Evolutionary conservation across 2,113 vertebrate genomes (phyloP).

Genomic region (Aldabrachelys gigantea): DNA sequence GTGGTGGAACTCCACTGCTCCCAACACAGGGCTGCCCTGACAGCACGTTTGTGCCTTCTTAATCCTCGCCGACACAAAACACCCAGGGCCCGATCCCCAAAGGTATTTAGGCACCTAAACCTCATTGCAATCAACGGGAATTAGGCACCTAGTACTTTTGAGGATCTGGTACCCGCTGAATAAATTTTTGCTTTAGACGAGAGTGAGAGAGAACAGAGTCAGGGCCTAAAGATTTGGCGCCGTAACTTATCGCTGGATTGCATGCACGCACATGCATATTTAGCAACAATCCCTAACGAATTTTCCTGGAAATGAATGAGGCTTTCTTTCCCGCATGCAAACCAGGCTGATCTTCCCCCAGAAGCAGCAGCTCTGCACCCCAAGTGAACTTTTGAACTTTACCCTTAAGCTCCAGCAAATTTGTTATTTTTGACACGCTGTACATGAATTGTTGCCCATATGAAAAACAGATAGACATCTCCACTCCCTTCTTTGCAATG

Average conservation of each 20-base stretch:
- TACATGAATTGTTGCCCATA: slow-evolving; percentile 45
- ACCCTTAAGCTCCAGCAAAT: slow-evolving; percentile 77
- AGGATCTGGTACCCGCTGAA: background rate
- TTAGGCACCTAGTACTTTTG: background rate
- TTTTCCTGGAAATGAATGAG: background rate
- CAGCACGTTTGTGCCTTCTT: background rate
- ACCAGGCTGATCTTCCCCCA: background rate
- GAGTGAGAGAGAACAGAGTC: background rate
- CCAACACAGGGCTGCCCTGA: background rate
- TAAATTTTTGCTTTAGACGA: background rate
- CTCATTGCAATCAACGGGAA: background rate
- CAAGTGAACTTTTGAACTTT: slow-evolving; percentile 83
- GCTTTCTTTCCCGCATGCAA: background rate
- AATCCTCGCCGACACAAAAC: background rate
- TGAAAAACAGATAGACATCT: background rate
- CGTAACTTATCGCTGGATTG: background rate
- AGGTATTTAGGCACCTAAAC: background rate
- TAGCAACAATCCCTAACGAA: background rate
- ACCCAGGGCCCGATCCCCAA: background rate
- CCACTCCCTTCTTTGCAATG: background rate
- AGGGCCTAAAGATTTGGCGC: background rate
- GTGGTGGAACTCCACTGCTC: background rate
- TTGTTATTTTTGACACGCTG: slow-evolving; percentile 73
- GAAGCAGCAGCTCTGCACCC: slow-evolving; percentile 19
- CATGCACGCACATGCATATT: background rate